These are phyloP conservation scores for Popillia japonica DNA, from an alignment of 1,140 invertebrate genomes.

Conservation along the genomic window DNA sequence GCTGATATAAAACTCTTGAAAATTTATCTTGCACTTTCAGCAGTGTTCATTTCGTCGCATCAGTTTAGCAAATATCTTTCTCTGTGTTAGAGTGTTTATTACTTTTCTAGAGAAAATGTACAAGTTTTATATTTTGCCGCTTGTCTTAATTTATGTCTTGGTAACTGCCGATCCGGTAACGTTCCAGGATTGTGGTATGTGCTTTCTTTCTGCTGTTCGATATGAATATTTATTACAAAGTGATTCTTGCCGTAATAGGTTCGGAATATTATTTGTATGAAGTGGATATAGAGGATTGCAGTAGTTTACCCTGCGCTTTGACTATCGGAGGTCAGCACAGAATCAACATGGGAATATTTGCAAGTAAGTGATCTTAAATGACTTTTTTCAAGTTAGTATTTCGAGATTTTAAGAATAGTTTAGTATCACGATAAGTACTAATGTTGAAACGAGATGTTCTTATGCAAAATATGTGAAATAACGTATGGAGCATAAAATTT, in stretches of 20 bases:
- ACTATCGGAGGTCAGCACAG: not conserved
- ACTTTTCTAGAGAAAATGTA: not conserved
- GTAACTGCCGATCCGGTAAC: not conserved
- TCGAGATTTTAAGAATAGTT: too few species aligned
- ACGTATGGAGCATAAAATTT: too few species aligned
- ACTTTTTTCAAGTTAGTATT: too few species aligned
- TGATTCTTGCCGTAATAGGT: not conserved
- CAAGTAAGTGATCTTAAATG: not conserved
- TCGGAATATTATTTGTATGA: constrained; percentile 32
- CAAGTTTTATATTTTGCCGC: not conserved
- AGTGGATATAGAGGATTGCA: constrained; percentile 32
- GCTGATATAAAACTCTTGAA: constrained; percentile 15
- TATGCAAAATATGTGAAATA: too few species aligned
- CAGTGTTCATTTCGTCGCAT: not conserved
- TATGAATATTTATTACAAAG: not conserved
- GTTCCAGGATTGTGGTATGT: constrained; percentile 28
- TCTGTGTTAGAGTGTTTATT: not conserved
- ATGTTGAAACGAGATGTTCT: too few species aligned
- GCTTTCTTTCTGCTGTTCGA: not conserved
- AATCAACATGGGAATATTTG: constrained; percentile 9
- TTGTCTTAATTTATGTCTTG: not conserved
- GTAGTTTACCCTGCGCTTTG: not conserved
- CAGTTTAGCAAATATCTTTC: not conserved
- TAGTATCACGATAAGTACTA: too few species aligned
- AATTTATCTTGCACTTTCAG: not conserved